A percentile compares a stretch with the other conserved stretches of the same genome.
phyloP scores from a whole-genome alignment of 2,113 vertebrate genomes.

The Oncorhynchus clarkii region DNA sequence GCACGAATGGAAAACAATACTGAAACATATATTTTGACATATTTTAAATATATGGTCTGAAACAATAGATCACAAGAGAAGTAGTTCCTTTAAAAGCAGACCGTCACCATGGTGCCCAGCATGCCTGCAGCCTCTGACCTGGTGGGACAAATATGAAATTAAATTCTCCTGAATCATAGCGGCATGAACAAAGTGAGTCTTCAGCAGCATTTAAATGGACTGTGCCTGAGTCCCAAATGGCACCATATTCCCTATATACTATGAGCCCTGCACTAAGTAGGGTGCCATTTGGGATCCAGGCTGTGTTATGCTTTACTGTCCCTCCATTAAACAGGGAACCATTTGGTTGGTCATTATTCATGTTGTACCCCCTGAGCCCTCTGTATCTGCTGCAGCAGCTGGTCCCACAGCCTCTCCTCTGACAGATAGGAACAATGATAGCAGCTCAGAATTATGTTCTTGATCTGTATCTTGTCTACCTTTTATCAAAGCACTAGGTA shows the following conservation, averaged over 20 bases:
- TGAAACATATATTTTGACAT: too few species aligned
- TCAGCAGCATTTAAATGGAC: conserved; percentile 18
- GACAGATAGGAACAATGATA: background rate
- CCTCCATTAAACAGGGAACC: background rate
- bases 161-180: conserved; percentile 31
- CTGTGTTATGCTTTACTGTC: background rate
- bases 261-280: too few species aligned
- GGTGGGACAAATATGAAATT: conserved; percentile 20
- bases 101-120: background rate
- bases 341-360: background rate
- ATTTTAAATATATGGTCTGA: too few species aligned
- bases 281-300: too few species aligned
- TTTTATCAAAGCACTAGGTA: too few species aligned
- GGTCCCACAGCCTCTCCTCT: background rate
- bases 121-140: background rate
- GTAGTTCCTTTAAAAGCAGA: background rate
- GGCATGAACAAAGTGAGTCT: conserved; percentile 20
- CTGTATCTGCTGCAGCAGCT: background rate
- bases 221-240: background rate
- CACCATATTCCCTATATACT: too few species aligned
- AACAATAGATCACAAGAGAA: too few species aligned
- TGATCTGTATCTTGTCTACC: background rate
- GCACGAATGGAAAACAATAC: too few species aligned
- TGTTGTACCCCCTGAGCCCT: background rate
- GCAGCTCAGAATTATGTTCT: background rate